phyloP scores from a whole-genome alignment of 1,140 invertebrate species.

The Kradibia gibbosae region DNA sequence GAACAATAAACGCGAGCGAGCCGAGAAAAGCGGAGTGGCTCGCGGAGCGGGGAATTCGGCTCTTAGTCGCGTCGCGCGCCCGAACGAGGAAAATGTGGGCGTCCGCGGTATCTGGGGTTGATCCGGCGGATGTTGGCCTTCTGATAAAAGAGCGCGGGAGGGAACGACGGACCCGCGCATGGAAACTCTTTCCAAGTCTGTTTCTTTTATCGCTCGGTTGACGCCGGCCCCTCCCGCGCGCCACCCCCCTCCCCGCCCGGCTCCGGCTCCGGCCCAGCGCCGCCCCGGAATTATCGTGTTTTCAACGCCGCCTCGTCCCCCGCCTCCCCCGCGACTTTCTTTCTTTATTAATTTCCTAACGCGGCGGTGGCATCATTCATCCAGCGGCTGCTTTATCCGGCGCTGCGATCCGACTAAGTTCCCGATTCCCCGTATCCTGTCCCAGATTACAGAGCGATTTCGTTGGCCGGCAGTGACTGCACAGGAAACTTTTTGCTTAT shows the following conservation, averaged over 20 bases:
- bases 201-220: constrained; percentile 52
- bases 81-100: constrained; percentile 65
- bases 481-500: constrained; percentile 6
- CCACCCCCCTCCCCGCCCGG: background rate
- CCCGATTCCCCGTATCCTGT: too few relatives aligned
- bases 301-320: constrained; percentile 7
- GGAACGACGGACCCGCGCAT: background rate
- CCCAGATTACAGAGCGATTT: too few relatives aligned
- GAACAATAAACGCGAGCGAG: background rate
- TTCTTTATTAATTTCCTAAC: constrained; percentile 37
- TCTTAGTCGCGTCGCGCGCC: constrained; percentile 55
- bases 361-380: background rate
- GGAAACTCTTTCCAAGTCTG: constrained; percentile 60
- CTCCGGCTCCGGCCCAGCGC: background rate
- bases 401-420: background rate
- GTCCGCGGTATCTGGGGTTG: constrained; percentile 62
- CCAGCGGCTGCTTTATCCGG: background rate
- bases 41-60: constrained; percentile 46
- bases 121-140: constrained; percentile 68
- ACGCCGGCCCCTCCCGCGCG: constrained; percentile 1
- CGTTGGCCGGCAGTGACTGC: too few relatives aligned
- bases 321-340: constrained; percentile 28
- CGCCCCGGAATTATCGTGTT: background rate
- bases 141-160: constrained; percentile 58
- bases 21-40: constrained; percentile 3